These are phyloP conservation scores for Eleginops maclovinus DNA, from an alignment of 2,113 vertebrate species.

Conservation along the genomic window DNA sequence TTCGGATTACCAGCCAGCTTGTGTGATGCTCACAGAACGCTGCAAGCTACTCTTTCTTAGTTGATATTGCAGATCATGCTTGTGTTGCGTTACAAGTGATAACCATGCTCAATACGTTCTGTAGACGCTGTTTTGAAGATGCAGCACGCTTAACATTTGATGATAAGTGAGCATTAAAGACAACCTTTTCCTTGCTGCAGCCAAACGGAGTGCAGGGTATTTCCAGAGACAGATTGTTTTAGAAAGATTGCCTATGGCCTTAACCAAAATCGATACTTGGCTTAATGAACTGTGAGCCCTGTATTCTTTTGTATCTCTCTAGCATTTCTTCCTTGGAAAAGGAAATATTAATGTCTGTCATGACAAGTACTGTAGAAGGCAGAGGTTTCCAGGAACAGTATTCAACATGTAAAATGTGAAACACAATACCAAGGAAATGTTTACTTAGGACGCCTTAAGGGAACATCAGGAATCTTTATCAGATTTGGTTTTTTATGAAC, in stretches of 20 bases:
- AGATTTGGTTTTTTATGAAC: neutral
- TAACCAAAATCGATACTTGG: no score
- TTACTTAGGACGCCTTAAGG: no score
- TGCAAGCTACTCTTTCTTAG: neutral
- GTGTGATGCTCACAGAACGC: neutral
- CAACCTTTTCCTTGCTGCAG: neutral
- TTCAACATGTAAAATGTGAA: neutral
- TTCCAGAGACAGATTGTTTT: neutral
- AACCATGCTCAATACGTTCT: neutral
- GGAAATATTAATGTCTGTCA: no score
- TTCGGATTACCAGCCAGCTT: neutral
- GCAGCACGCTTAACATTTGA: neutral
- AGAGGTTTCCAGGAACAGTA: neutral
- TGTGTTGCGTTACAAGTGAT: neutral
- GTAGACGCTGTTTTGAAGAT: neutral
- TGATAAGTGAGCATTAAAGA: neutral
- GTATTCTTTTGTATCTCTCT: neutral
- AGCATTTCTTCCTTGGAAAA: conserved; percentile 18
- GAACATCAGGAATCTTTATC: neutral
- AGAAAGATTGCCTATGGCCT: neutral
- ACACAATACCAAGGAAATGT: no score
- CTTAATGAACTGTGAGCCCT: conserved; percentile 4
- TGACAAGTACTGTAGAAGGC: neutral
- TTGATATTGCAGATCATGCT: no score
- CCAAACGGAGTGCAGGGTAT: neutral